phyloP scores from a whole-genome alignment of 2,797 vertebrate genomes.

The Gadopsis marmoratus region DNA sequence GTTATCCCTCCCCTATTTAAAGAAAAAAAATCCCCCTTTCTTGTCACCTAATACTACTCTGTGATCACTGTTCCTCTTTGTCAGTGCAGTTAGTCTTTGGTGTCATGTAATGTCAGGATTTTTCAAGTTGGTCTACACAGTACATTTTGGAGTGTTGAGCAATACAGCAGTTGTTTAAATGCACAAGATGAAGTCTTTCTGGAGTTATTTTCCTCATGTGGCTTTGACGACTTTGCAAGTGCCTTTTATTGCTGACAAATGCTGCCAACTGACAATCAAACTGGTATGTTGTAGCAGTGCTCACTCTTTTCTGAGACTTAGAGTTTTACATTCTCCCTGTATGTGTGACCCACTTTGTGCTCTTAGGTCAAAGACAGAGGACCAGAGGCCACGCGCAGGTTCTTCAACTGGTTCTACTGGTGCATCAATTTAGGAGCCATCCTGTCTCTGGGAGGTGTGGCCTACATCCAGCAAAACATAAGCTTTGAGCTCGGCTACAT shows the following conservation, averaged over 20 bases:
- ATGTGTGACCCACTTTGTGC: conserved; percentile 2
- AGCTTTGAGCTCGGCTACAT: conserved; percentile 91
- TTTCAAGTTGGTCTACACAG: background rate
- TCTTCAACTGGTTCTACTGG: conserved; percentile 99
- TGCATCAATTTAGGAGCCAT: conserved; percentile 98
- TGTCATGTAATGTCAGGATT: background rate
- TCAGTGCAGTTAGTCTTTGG: background rate
- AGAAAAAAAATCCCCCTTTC: background rate
- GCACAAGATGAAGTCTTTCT: background rate
- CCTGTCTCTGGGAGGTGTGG: conserved; percentile 92
- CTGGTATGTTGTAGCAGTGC: background rate
- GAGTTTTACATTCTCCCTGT: background rate
- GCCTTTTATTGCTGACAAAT: background rate
- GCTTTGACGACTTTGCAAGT: background rate
- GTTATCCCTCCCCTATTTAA: background rate
- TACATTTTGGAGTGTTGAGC: background rate
- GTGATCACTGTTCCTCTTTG: conserved; percentile 39
- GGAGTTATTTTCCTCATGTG: background rate
- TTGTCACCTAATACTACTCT: background rate
- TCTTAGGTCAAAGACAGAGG: conserved; percentile 94
- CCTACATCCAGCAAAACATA: conserved; percentile 95
- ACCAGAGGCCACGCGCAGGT: conserved; percentile 94
- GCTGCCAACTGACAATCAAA: background rate
- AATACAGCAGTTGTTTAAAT: background rate
- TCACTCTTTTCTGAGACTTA: background rate